These are phyloP conservation scores for Acanthisitta chloris DNA, from an alignment of 2,113 vertebrate species.

Conservation along the genomic window DNA sequence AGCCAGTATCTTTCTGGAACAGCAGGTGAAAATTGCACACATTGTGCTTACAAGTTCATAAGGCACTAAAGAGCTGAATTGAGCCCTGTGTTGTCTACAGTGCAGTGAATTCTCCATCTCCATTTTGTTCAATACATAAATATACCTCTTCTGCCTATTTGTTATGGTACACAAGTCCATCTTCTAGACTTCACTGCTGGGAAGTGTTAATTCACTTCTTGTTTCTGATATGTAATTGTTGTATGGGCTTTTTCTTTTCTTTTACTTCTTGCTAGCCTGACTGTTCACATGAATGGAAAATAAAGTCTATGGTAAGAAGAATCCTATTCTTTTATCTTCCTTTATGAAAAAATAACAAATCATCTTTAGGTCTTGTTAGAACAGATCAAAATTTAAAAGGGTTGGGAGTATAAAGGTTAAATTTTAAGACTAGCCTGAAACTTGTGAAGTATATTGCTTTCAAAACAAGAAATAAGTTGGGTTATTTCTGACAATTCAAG, in stretches of 20 bases:
- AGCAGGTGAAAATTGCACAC: not conserved
- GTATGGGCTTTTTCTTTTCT: fast-evolving
- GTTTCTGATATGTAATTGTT: not conserved
- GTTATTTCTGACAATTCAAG: not conserved
- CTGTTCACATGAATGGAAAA: not conserved
- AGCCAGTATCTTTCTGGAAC: not conserved
- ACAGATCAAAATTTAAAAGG: not conserved
- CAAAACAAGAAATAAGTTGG: not conserved
- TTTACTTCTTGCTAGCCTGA: not conserved
- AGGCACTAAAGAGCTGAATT: not conserved
- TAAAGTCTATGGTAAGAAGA: not conserved
- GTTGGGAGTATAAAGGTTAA: not conserved
- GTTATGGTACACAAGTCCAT: not conserved
- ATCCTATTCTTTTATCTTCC: not conserved
- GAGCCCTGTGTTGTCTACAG: not conserved
- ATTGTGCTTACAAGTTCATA: not conserved
- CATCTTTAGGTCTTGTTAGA: not conserved
- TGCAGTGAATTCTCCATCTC: not conserved
- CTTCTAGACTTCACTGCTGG: not conserved
- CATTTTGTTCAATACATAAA: not conserved
- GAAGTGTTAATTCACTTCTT: not conserved
- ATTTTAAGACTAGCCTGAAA: not conserved
- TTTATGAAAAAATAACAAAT: not conserved
- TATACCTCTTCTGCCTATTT: not conserved
- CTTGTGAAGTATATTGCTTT: not conserved